phyloP scores from a whole-genome alignment of 2,888 invertebrate genomes.

The Elysia crispata region DNA sequence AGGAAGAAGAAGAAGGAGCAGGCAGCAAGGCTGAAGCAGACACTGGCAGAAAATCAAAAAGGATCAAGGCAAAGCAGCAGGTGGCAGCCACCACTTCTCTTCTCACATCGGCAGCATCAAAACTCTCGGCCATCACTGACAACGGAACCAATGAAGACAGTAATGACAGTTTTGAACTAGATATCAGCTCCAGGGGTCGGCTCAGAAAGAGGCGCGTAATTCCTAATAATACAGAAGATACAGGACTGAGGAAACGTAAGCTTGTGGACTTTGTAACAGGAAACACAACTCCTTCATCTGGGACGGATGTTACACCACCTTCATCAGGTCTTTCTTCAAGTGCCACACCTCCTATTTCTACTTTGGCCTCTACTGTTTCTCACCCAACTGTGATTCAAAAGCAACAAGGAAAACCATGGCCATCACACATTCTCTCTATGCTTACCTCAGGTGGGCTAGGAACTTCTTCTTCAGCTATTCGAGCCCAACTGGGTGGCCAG shows the following conservation, averaged over 20 bases:
- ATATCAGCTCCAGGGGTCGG: conserved; percentile 71
- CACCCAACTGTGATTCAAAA: conserved; percentile 5
- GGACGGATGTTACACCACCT: background rate
- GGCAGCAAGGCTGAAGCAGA: conserved; percentile 55
- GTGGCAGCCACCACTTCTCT: conserved; percentile 25
- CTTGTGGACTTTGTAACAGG: conserved; percentile 22
- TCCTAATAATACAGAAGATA: conserved; percentile 71
- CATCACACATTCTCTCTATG: conserved; percentile 22
- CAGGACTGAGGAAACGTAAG: conserved; percentile 59
- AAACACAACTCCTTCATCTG: background rate
- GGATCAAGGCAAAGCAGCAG: conserved; percentile 45
- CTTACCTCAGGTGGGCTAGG: background rate
- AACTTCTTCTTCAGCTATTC: conserved; percentile 20
- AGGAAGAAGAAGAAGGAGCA: conserved; percentile 43
- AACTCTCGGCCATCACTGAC: conserved; percentile 38
- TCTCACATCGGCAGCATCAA: conserved; percentile 39
- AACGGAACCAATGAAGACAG: conserved; percentile 45
- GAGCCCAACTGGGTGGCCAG: conserved; percentile 36
- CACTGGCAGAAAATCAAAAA: conserved; percentile 46
- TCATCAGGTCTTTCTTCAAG: background rate
- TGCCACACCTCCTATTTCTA: background rate
- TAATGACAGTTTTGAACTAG: conserved; percentile 58
- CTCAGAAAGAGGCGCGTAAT: conserved; percentile 70
- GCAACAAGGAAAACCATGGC: conserved; percentile 18
- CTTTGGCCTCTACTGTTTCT: background rate